Conservation (phyloP, 2,797 vertebrate genomes). For the Gallinago nigripennis region DNA sequence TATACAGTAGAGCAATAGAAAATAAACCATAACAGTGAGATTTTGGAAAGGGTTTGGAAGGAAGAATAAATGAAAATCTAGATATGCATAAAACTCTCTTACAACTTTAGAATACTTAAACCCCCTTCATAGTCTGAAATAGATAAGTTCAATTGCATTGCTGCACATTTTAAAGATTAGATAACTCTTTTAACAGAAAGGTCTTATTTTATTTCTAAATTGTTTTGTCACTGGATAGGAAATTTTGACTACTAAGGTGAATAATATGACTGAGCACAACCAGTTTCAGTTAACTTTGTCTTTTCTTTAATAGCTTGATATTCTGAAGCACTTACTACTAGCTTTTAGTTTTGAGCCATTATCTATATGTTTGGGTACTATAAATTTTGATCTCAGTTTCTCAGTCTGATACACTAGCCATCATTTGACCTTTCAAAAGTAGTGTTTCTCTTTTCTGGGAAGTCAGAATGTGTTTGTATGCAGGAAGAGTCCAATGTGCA, state of each 20-base stretch:
- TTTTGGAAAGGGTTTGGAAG: background rate
- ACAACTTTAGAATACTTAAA: background rate
- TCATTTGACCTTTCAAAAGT: background rate
- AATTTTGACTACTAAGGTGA: background rate
- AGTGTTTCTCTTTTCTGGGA: background rate
- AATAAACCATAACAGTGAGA: background rate
- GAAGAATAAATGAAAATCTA: background rate
- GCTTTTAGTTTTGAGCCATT: background rate
- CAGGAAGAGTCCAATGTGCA: fast-evolving
- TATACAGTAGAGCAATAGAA: background rate
- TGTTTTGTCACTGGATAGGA: background rate
- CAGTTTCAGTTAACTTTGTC: background rate
- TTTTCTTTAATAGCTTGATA: background rate
- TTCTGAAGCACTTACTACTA: background rate
- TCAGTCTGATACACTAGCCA: background rate
- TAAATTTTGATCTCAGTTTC: background rate
- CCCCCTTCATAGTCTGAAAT: background rate
- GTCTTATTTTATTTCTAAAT: background rate
- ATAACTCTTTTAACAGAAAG: background rate
- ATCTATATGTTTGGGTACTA: background rate
- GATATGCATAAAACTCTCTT: background rate
- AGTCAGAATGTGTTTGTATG: background rate
- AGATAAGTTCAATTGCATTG: background rate
- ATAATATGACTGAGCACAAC: background rate
- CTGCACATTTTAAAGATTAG: background rate